Conservation (phyloP, 2,113 vertebrate genomes). For the Dipodomys stephensi region DNA sequence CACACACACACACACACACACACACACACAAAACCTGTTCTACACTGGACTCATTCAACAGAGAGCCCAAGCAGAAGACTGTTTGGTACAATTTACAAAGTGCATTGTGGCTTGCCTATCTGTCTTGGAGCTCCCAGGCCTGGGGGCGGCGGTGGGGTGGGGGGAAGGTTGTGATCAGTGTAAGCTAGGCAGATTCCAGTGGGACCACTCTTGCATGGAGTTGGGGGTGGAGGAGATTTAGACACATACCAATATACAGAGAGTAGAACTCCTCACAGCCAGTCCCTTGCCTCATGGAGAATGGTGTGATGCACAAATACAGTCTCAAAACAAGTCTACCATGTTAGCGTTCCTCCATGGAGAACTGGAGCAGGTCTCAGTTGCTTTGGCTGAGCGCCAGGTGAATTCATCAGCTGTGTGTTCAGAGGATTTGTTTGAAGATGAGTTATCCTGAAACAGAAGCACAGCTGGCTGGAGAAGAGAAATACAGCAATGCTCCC, state of each 20-base stretch:
- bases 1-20: no score
- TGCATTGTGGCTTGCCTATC: not conserved
- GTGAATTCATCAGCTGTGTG: not conserved
- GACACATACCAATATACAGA: not conserved
- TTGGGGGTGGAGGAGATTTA: no score
- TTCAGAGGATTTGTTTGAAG: not conserved
- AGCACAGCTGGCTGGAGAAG: not conserved
- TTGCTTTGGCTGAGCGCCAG: not conserved
- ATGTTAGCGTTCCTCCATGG: not conserved
- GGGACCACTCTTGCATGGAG: not conserved
- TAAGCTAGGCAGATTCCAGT: not conserved
- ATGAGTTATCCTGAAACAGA: not conserved
- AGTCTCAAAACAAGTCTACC: not conserved
- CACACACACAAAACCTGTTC: not conserved
- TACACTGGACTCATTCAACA: not conserved
- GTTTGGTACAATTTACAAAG: not conserved
- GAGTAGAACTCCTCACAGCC: not conserved
- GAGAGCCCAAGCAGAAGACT: not conserved
- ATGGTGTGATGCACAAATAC: fast-evolving
- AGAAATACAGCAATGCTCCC: not conserved
- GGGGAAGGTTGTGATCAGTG: not conserved
- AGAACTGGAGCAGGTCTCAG: fast-evolving
- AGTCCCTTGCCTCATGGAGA: not conserved
- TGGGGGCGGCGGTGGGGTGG: no score
- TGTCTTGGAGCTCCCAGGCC: not conserved